Evolutionary conservation across 2,888 invertebrate species (phyloP), one percentile per base, ranked within the genome.

Genomic region (Gymnosoma rotundatum): DNA sequence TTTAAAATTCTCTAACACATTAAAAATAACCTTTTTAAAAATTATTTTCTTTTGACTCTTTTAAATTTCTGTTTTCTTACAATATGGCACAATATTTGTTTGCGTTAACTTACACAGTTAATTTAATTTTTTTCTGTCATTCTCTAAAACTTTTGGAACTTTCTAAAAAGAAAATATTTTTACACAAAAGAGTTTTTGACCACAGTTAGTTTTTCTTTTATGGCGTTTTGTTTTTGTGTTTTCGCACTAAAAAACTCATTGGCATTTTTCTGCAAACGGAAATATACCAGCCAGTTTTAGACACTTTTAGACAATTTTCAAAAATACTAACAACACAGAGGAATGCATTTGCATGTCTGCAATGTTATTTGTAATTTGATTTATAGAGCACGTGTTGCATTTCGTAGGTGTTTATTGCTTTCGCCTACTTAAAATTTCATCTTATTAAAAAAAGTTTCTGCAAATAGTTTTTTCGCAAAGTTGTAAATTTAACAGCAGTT

Each of bases 331-430:
- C 54, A 69, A 69, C 61, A 75, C 52, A 54, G 18, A 10, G 42
- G 32, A 61, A 60, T 52, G 60, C 56, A 25, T 70, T 70, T 64
- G 25, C 42, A 52, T 42, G 16, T 61, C 36, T 61, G 54, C 21
- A 61, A 36, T 56, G 48, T 63, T 64, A 58, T 64, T 64, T 45
- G 25, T 42, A 20, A 42, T 72, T 66, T 83, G 82, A 83, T 83
- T 83, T 83, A 83, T 83, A 52, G 45, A 18, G 78, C 82, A 83
- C 78, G 78, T 83, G 82, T 83, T 83, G 82, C 78, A 83, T 78
- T 67, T 73, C 82, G 76, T 83, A 83, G 82, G 82, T 83, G 82
- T 78, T 82, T 78, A 82, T 83, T 78, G 67, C 81, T 20, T 81
- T 82, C 64, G 75, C 64, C 81, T 70, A 60, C 52, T 82, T 64